Percentiles rank a stretch among this genome's conserved stretches.
phyloP scores from a whole-genome alignment of 2,888 invertebrate genomes.

The Polydrusus cervinus region DNA sequence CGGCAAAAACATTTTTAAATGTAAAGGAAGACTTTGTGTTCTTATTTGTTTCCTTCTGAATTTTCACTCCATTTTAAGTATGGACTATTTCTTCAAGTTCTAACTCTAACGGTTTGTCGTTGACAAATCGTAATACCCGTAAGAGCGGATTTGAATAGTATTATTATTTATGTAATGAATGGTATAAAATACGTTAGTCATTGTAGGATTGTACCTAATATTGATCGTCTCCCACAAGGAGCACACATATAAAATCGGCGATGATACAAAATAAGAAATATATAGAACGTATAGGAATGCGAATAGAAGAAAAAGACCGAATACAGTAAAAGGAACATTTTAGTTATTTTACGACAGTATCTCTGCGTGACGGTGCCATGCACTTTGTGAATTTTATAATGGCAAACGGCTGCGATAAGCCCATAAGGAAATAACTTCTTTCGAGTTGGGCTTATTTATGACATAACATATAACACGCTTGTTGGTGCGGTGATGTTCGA shows the following conservation, averaged over 20 bases:
- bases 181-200: too few species aligned
- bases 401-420: slow-evolving; percentile 37
- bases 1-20: too few species aligned
- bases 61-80: too few species aligned
- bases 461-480: slow-evolving; percentile 25
- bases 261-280: slow-evolving; percentile 14
- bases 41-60: too few species aligned
- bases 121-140: too few species aligned
- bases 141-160: too few species aligned
- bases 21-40: too few species aligned
- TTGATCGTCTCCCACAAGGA: too few species aligned
- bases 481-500: slow-evolving; percentile 2
- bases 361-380: slow-evolving; percentile 32
- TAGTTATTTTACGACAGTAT: slow-evolving; percentile 41
- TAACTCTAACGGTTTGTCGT: too few species aligned
- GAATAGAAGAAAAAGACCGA: neutral
- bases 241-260: neutral
- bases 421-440: slow-evolving; percentile 40
- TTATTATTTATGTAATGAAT: too few species aligned
- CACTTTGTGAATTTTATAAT: slow-evolving; percentile 39
- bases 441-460: slow-evolving; percentile 29
- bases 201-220: too few species aligned
- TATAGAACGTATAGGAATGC: neutral
- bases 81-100: too few species aligned
- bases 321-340: slow-evolving; percentile 40